phyloP scores from a whole-genome alignment of 2,888 invertebrate species.

The Cheilosia variabilis region DNA sequence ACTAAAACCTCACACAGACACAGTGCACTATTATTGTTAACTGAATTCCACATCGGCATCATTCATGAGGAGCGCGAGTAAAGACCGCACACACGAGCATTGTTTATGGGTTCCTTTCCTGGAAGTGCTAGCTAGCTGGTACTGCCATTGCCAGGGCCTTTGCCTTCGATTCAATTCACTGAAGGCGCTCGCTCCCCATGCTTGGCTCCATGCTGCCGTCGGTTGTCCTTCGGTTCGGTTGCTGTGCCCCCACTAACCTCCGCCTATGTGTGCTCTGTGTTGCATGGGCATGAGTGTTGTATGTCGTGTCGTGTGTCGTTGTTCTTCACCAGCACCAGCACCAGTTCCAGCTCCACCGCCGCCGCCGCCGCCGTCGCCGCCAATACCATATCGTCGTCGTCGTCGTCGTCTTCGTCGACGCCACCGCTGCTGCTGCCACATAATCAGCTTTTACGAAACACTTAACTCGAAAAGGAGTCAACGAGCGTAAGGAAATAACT shows the following conservation, averaged over 20 bases:
- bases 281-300: constrained; percentile 56
- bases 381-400: constrained; percentile 33
- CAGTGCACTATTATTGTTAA: constrained; percentile 73
- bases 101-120: constrained; percentile 72
- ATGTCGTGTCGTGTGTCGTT: constrained; percentile 59
- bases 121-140: constrained; percentile 26
- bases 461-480: constrained; percentile 78
- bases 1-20: constrained; percentile 40
- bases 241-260: constrained; percentile 34
- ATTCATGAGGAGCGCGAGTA: constrained; percentile 66
- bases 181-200: constrained; percentile 72
- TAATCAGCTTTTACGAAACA: constrained; percentile 78
- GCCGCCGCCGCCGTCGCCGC: not conserved
- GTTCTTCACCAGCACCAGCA: constrained; percentile 36
- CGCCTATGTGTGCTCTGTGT: not conserved
- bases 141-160: constrained; percentile 32
- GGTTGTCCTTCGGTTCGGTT: constrained; percentile 66
- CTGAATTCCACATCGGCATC: constrained; percentile 74
- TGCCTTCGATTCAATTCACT: constrained; percentile 71
- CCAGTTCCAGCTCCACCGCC: not conserved
- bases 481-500: constrained; percentile 77
- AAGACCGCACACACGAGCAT: constrained; percentile 73
- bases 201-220: constrained; percentile 72
- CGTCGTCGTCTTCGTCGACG: constrained; percentile 29
- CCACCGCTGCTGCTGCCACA: constrained; percentile 72